Conservation (phyloP, 2,888 invertebrate species). For the Liposcelis brunnea region DNA sequence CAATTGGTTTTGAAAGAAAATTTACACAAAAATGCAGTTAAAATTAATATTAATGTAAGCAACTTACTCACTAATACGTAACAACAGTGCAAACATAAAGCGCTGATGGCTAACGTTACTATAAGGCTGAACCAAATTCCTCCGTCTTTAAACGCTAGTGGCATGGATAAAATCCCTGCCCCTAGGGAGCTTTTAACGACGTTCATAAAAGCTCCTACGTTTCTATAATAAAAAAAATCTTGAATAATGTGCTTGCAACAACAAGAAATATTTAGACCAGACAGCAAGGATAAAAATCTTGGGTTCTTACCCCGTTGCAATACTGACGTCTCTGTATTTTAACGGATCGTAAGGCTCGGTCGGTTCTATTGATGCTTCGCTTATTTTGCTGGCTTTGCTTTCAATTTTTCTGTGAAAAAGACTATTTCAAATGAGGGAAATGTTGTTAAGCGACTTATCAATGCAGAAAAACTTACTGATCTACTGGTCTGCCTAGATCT, state of each 20-base stretch:
- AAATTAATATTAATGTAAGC: background rate
- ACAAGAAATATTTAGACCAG: too few relatives aligned
- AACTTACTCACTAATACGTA: slow-evolving; percentile 59
- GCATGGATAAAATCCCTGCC: slow-evolving; percentile 83
- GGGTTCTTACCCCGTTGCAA: slow-evolving; percentile 53
- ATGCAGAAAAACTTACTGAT: too few relatives aligned
- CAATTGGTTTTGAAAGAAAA: background rate
- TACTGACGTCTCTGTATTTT: slow-evolving; percentile 46
- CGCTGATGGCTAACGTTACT: slow-evolving; percentile 64
- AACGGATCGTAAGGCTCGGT: slow-evolving; percentile 48
- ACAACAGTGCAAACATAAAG: slow-evolving; percentile 86
- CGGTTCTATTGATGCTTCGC: slow-evolving; percentile 26
- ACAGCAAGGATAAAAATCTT: too few relatives aligned
- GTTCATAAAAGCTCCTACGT: slow-evolving; percentile 70
- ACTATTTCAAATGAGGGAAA: too few relatives aligned
- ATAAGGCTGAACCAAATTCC: slow-evolving; percentile 62
- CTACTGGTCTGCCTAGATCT: too few relatives aligned
- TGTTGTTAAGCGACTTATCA: too few relatives aligned
- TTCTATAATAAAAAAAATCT: slow-evolving; percentile 33
- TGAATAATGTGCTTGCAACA: slow-evolving; percentile 2
- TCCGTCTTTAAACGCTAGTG: slow-evolving; percentile 70
- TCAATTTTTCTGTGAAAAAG: too few relatives aligned
- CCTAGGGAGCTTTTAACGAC: slow-evolving; percentile 87
- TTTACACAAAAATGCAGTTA: too few relatives aligned
- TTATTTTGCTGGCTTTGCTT: too few relatives aligned